Evolutionary conservation across 2,797 vertebrate genomes (phyloP), one percentile per base, ranked within the genome.

Genomic region (Tiaroga cobitis): DNA sequence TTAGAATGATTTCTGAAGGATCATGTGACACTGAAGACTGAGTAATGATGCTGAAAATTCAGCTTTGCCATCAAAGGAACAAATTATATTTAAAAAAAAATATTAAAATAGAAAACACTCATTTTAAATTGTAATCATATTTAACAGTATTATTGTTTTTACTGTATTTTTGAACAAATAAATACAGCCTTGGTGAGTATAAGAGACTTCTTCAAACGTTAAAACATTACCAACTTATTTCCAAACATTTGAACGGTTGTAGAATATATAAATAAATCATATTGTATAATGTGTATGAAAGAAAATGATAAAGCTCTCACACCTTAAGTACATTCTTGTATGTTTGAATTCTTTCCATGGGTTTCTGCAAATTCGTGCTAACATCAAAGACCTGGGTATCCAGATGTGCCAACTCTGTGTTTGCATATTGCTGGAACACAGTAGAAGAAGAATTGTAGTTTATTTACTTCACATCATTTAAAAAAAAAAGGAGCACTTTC

Each of bases 251-350:
- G 19, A 75, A 76, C 3, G 11, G 19, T 56, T 76, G 51, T n/a
- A n/a, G 6, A 76, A 16, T 24, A 15, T n/a, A 15, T 15, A n/a
- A n/a, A 70, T n/a, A 54, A 54, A 11, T 49, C 43, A 49, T 74
- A 29, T 29, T 49, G 19, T 74, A 51, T 51, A 54, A 21, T 15
- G 8, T 29, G 26, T 21, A 19, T 59, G 6, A 61, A 34, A 34
- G 2, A 49, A 32, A 41, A 41, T 79, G 0, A 85, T 26, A 39
- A 43, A 29, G 29, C 51, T 34, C 16, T 72, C 61, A 34, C 80
- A 99, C 98, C 96, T 99, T 99, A 80, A 99, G 94, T 85, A 98
- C 90, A 8, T 94, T 93, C 93, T 99, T 97, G 87, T 99, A 99
- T 26, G 95, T 96, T 88, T 99, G 96, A 81, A 99, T 96, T 83